Conservation (phyloP, 2,113 vertebrate species). For the Petaurus breviceps region DNA sequence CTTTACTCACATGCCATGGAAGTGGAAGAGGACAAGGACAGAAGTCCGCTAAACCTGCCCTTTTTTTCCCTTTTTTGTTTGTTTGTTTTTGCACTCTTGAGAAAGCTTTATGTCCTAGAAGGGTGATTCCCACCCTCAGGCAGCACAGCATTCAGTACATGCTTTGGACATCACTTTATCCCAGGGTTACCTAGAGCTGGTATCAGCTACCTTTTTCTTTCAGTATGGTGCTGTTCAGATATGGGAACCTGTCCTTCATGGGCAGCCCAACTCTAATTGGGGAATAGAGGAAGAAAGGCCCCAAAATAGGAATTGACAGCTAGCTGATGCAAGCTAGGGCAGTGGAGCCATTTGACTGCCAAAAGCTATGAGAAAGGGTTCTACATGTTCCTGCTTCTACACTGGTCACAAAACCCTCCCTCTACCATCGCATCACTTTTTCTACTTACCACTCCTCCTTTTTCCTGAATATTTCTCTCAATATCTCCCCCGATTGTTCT, state of each 20-base stretch:
- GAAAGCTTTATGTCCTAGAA: not conserved
- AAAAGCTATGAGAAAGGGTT: not conserved
- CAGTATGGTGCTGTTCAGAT: not conserved
- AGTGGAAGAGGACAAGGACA: not conserved
- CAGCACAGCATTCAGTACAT: not conserved
- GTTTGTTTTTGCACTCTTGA: not conserved
- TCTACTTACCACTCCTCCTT: not conserved
- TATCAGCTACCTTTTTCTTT: not conserved
- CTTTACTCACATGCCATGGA: not conserved
- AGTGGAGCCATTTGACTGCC: not conserved
- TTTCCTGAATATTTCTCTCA: not conserved
- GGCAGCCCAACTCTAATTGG: not conserved
- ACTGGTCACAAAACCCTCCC: not conserved
- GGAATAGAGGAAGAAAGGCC: not conserved
- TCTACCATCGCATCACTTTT: not conserved
- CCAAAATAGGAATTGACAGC: not conserved
- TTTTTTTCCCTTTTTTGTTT: not conserved
- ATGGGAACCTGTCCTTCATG: not conserved
- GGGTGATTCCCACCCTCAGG: not conserved
- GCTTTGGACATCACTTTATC: not conserved
- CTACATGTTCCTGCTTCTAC: not conserved
- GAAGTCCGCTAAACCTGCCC: not conserved
- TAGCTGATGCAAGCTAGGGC: not conserved
- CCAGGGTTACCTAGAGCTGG: not conserved
- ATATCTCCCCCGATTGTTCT: not conserved